Evolutionary conservation across 2,113 vertebrate genomes (phyloP), one percentile per base, ranked within the genome.

Genomic region (Carassius auratus): DNA sequence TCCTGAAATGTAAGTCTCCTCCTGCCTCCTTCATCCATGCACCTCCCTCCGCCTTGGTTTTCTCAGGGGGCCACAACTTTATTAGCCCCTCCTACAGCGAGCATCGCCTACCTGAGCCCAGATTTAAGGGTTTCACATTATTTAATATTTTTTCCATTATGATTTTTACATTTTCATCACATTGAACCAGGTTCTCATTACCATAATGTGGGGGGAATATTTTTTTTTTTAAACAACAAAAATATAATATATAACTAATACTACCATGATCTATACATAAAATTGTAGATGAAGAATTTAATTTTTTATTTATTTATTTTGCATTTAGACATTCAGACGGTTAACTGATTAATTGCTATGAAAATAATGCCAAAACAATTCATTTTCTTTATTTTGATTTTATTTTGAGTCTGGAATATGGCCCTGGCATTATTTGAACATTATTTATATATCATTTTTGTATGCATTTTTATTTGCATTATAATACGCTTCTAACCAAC

Each of bases 1-100:
- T 95, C 98, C 98, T 92, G 98, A 99, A 98, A 99, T 99, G 98
- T 99, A 99, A 99, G 98, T 99, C 95, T 93, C 91, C 91, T 92
- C 92, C 93, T 95, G 93, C 93, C 94, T 94, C 94, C 86, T 93
- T 92, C 90, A 90, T 92, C 85, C 87, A 89, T 87, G 94, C 93
- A 92, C 94, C 92, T 90, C 92, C 92, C 93, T 92, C 59, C 3
- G 85, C 89, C 81, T 88, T 52, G 80, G 85, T 86, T 89, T 92
- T 85, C 71, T 84, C 85, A 91, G 94, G 94, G 96, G 95, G 74
- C 48, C 73, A 48, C 61, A 14, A 50, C 21, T 45, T 38, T 57
- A 10, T n/a, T 50, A 68, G 42, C 69, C 64, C 30, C 55, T 10
- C 7, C 19, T 23, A 30, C 2, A 26, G 13, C 3, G 21, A 42